Conservation (phyloP, 2,797 vertebrate genomes). For the Myotis planiceps region DNA sequence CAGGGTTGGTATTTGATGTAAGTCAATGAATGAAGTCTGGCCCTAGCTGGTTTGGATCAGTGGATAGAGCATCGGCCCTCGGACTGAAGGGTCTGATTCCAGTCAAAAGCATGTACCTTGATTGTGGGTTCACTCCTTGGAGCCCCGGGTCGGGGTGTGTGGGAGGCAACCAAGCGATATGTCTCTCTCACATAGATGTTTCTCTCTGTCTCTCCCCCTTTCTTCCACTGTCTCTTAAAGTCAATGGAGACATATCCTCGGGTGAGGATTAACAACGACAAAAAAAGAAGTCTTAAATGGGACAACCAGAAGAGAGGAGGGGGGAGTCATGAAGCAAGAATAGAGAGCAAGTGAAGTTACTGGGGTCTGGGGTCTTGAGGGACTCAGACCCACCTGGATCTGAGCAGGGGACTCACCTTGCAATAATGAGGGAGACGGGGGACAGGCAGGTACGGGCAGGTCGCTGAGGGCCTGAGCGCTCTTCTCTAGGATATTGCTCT, state of each 20-base stretch:
- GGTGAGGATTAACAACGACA: too few relatives aligned
- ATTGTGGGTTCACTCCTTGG: too few relatives aligned
- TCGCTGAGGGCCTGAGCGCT: not conserved
- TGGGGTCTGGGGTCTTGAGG: not conserved
- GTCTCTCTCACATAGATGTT: too few relatives aligned
- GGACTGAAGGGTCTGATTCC: too few relatives aligned
- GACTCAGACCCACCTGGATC: not conserved
- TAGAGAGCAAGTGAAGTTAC: not conserved
- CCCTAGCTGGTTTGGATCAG: too few relatives aligned
- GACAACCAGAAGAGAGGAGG: not conserved
- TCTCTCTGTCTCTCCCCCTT: too few relatives aligned
- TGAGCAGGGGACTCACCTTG: not conserved
- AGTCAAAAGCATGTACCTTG: too few relatives aligned
- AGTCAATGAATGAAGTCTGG: not conserved
- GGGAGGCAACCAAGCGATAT: too few relatives aligned
- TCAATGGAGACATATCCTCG: too few relatives aligned
- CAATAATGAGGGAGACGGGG: not conserved
- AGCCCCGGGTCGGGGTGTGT: too few relatives aligned
- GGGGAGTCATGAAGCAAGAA: not conserved
- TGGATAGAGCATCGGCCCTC: too few relatives aligned
- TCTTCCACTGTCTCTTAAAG: too few relatives aligned
- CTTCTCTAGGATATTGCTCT: not conserved
- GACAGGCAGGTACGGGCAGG: not conserved
- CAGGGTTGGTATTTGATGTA: not conserved
- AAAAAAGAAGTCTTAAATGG: not conserved